A percentile compares a stretch with the other conserved stretches of the same genome.
phyloP scores from a whole-genome alignment of 2,113 vertebrate genomes.

The Pantherophis guttatus region DNA sequence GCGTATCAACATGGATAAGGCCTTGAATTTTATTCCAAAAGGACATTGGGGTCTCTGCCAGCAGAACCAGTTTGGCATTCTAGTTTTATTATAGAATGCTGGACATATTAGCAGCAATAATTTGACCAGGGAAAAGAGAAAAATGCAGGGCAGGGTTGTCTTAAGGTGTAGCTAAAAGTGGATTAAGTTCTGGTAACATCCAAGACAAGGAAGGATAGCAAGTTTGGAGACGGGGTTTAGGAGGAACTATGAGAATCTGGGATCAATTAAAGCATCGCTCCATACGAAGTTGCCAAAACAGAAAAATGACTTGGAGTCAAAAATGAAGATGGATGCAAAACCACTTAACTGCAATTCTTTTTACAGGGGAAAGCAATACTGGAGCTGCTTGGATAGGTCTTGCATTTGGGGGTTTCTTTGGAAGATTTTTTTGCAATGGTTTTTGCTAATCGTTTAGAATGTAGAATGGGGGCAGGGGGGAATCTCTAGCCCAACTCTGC shows the following conservation, averaged over 20 bases:
- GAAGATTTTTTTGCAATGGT: not conserved
- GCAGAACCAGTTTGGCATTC: not conserved
- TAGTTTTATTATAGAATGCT: not conserved
- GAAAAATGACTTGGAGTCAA: not conserved
- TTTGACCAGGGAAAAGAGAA: not conserved
- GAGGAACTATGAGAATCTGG: not conserved
- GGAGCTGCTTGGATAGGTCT: not conserved
- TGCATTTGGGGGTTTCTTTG: not conserved
- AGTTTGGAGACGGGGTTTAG: not conserved
- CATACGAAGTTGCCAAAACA: not conserved
- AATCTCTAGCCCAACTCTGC: not conserved
- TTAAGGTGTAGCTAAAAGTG: not conserved
- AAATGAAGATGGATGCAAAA: not conserved
- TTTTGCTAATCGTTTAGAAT: not conserved
- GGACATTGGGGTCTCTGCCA: not conserved
- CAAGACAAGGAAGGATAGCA: not conserved
- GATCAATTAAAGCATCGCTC: not conserved
- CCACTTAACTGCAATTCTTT: not conserved
- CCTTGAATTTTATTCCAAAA: not conserved
- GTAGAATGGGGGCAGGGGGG: not conserved
- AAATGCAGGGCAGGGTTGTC: not conserved
- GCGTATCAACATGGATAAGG: not conserved
- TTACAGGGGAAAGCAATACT: not conserved
- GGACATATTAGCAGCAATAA: not conserved
- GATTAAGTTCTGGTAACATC: not conserved